A percentile compares a stretch with the other conserved stretches of the same genome.
These are phyloP conservation scores for Andrena flavipes DNA, from an alignment of 2,888 invertebrate species.

Conservation along the genomic window DNA sequence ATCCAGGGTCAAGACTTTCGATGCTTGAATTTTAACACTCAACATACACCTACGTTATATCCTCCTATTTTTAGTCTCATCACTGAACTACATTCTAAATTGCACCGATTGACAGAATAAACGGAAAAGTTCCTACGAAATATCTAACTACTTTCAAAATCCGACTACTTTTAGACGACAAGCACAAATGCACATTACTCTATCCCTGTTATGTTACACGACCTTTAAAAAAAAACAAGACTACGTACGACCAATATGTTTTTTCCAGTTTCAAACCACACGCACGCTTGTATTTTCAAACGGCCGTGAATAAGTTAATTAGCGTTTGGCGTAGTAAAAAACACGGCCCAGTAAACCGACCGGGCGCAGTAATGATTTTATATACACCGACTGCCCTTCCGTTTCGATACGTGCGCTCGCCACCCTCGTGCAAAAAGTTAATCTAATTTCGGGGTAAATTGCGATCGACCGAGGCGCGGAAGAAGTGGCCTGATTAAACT, in stretches of 20 bases:
- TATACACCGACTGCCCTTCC: constrained; percentile 8
- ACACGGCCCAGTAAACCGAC: constrained; percentile 28
- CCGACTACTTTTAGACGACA: no score
- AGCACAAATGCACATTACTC: not conserved
- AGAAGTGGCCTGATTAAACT: constrained; percentile 49
- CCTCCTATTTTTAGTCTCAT: no score
- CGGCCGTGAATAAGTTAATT: constrained; percentile 53
- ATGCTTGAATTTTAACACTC: not conserved
- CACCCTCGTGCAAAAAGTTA: constrained; percentile 41
- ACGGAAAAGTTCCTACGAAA: no score
- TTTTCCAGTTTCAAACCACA: not conserved
- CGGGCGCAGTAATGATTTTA: constrained; percentile 42
- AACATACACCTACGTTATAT: no score
- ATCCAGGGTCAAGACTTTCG: not conserved
- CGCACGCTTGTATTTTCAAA: constrained; percentile 38
- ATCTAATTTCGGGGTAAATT: constrained; percentile 50
- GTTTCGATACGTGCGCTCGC: constrained; percentile 17
- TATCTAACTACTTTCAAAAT: no score
- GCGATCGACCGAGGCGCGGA: constrained; percentile 34
- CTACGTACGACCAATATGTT: not conserved
- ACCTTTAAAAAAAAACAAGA: not conserved
- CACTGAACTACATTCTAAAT: no score
- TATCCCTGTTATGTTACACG: not conserved
- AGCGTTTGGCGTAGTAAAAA: constrained; percentile 18
- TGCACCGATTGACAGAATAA: no score